These are phyloP conservation scores for Galerucella nymphaeae DNA, from an alignment of 2,888 invertebrate species.

Conservation along the genomic window DNA sequence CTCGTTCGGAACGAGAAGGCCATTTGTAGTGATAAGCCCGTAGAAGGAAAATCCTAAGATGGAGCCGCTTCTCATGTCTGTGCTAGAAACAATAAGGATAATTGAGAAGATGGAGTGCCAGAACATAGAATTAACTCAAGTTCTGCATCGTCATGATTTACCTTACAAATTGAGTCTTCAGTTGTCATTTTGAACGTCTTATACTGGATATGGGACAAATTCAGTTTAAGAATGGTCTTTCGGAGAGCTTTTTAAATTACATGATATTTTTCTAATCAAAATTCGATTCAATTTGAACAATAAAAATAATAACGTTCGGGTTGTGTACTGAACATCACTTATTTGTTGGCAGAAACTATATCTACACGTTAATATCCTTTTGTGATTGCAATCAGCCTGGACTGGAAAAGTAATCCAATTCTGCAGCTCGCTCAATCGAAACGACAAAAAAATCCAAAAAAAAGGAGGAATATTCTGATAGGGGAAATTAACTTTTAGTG, in stretches of 20 bases:
- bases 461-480: background rate
- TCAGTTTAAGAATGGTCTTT: background rate
- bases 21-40: slow-evolving; percentile 42
- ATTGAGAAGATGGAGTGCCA: slow-evolving; percentile 33
- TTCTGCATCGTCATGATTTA: slow-evolving; percentile 27
- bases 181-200: slow-evolving; percentile 2
- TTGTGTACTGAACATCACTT: background rate
- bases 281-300: background rate
- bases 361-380: slow-evolving; percentile 1
- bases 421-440: background rate
- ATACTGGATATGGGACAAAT: too few relatives aligned
- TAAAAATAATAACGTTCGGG: background rate
- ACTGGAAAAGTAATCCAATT: background rate
- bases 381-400: slow-evolving; percentile 5
- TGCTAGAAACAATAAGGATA: slow-evolving; percentile 32
- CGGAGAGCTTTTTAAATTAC: background rate
- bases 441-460: background rate
- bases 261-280: background rate
- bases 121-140: slow-evolving; percentile 26
- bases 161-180: slow-evolving; percentile 3
- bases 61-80: slow-evolving; percentile 11
- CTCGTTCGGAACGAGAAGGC: slow-evolving; percentile 19
- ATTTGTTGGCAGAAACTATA: background rate
- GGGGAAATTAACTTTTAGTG: slow-evolving; percentile 5
- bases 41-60: slow-evolving; percentile 30